Percentiles rank a stretch among this genome's conserved stretches.
Evolutionary conservation across 2,113 vertebrate species (phyloP).

Genomic region (Todiramphus chloris): DNA sequence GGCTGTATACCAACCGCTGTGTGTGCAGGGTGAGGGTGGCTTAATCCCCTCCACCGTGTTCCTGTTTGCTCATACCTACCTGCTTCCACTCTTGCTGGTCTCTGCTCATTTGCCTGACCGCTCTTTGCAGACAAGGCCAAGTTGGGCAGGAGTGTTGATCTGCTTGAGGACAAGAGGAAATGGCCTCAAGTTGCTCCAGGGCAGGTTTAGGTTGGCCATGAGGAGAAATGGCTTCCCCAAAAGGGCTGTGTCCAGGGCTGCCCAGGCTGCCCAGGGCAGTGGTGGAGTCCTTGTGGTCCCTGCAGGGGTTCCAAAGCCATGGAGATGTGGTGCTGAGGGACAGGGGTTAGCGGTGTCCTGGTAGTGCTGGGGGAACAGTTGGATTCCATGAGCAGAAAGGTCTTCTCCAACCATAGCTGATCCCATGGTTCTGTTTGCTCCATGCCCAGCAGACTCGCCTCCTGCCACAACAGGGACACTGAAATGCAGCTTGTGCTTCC

Average conservation of each 20-base stretch:
- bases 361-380: too few species aligned
- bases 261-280: neutral
- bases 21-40: too few species aligned
- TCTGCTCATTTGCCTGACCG: too few species aligned
- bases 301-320: neutral
- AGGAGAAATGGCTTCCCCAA: neutral
- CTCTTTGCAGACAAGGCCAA: too few species aligned
- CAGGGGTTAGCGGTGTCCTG: neutral
- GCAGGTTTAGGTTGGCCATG: neutral
- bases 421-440: neutral
- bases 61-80: fast-evolving
- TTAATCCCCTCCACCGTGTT: too few species aligned
- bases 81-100: fast-evolving
- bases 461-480: neutral
- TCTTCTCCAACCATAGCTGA: neutral
- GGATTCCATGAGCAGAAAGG: neutral
- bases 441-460: fast-evolving
- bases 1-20: neutral
- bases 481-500: neutral
- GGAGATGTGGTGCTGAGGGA: neutral
- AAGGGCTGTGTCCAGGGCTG: neutral
- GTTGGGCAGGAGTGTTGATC: too few species aligned
- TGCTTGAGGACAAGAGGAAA: neutral
- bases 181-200: neutral
- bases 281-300: neutral